Conservation (phyloP, 2,797 vertebrate genomes). For the Pyrocephalus nanus region DNA sequence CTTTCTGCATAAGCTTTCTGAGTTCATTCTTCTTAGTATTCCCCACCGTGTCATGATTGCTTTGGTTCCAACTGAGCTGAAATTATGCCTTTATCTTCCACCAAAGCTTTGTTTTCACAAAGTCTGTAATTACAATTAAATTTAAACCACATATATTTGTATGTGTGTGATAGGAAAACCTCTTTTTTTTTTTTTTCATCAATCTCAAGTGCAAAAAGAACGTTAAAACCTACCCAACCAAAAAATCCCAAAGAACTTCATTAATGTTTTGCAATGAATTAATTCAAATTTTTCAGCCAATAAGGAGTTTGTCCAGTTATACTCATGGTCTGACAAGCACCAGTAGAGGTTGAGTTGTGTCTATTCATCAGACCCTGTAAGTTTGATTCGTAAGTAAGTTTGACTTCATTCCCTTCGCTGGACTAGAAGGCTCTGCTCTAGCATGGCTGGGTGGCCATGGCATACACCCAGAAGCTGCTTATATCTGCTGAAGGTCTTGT, state of each 20-base stretch:
- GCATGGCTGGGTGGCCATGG: not conserved
- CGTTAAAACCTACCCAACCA: not conserved
- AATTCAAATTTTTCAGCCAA: not conserved
- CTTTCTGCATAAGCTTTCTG: not conserved
- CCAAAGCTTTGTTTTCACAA: not conserved
- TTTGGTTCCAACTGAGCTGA: not conserved
- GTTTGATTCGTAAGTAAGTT: not conserved
- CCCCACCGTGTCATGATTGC: not conserved
- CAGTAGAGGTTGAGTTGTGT: not conserved
- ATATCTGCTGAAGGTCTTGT: not conserved
- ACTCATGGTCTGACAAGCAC: not conserved
- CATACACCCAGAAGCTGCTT: not conserved
- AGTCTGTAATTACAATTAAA: not conserved
- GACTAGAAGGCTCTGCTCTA: not conserved
- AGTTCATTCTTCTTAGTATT: not conserved
- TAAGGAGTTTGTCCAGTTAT: not conserved
- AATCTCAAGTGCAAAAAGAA: not conserved
- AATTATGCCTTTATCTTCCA: not conserved
- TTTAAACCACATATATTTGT: not conserved
- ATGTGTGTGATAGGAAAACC: not conserved
- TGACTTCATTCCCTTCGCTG: not conserved
- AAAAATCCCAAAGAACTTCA: not conserved
- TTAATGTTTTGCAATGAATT: not conserved
- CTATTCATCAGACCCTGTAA: not conserved
- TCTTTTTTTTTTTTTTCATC: not conserved